Evolutionary conservation across 2,113 vertebrate genomes (phyloP).

Genomic region (Oryzias woworae): DNA sequence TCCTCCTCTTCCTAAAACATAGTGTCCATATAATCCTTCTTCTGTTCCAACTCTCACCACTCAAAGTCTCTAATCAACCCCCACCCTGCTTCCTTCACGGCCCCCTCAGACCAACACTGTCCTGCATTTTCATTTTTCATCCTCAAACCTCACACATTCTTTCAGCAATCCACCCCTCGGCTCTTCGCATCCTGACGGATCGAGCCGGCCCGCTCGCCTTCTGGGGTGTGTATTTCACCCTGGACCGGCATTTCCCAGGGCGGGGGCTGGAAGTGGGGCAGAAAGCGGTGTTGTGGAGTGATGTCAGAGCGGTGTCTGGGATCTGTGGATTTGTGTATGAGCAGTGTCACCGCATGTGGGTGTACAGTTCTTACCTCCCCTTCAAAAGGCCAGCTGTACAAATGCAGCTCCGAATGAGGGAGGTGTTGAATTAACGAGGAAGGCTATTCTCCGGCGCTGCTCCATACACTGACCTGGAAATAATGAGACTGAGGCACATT

Average conservation of each 20-base stretch:
- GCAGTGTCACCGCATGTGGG: constrained; percentile 47
- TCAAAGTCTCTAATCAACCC: constrained; percentile 56
- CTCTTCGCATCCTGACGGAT: constrained; percentile 22
- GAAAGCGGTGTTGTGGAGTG: constrained; percentile 65
- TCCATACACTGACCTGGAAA: constrained; percentile 58
- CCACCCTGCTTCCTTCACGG: constrained; percentile 35
- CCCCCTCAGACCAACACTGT: constrained; percentile 22
- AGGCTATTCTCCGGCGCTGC: constrained; percentile 43
- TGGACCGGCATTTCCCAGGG: constrained; percentile 73
- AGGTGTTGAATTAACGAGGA: constrained; percentile 71
- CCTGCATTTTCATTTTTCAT: constrained; percentile 46
- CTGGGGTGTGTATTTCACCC: constrained; percentile 70
- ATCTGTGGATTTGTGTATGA: constrained; percentile 40
- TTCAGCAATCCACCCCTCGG: constrained; percentile 37
- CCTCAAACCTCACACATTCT: constrained; percentile 37
- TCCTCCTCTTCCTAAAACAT: constrained; percentile 43
- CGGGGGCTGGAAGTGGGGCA: constrained; percentile 58
- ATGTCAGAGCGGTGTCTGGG: constrained; percentile 57
- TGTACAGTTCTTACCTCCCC: constrained; percentile 42
- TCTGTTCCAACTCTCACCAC: constrained; percentile 67
- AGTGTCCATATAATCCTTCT: constrained; percentile 70
- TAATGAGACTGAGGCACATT: constrained; percentile 61
- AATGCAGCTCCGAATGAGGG: constrained; percentile 57
- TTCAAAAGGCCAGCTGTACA: constrained; percentile 70
- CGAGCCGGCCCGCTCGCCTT: constrained; percentile 43